phyloP scores from a whole-genome alignment of 2,113 vertebrate species.

The Stigmatopora nigra region DNA sequence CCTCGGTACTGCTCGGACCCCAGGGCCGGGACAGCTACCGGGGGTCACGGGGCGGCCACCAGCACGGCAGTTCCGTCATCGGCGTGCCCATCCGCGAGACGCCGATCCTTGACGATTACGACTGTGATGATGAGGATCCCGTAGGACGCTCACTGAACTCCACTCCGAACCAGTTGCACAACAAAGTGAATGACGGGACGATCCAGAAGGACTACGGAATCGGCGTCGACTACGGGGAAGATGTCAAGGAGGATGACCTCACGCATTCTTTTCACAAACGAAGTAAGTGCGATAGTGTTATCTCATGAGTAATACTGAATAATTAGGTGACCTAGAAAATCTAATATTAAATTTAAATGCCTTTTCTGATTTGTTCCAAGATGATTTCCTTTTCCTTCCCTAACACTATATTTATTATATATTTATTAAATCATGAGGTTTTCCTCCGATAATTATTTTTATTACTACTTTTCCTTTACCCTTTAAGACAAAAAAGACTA shows the following conservation, averaged over 20 bases:
- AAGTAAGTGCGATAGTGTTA: constrained; percentile 67
- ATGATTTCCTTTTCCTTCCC: too few relatives aligned
- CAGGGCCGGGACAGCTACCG: constrained; percentile 88
- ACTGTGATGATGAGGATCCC: constrained; percentile 85
- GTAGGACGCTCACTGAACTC: constrained; percentile 62
- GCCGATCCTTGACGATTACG: constrained; percentile 92
- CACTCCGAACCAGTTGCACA: constrained; percentile 64
- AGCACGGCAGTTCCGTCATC: constrained; percentile 85
- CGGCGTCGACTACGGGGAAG: constrained; percentile 48
- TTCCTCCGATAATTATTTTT: too few relatives aligned
- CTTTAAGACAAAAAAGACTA: too few relatives aligned
- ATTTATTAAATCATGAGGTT: too few relatives aligned
- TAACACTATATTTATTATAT: too few relatives aligned
- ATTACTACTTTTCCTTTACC: too few relatives aligned
- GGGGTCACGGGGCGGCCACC: constrained; percentile 73
- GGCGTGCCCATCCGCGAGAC: constrained; percentile 95
- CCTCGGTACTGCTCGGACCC: constrained; percentile 87
- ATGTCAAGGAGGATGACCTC: constrained; percentile 78
- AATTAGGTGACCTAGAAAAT: too few relatives aligned
- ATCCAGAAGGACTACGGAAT: constrained; percentile 78
- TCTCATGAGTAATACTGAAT: too few relatives aligned
- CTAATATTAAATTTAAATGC: too few relatives aligned
- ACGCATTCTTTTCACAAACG: constrained; percentile 80
- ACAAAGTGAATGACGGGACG: constrained; percentile 67
- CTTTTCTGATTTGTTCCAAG: too few relatives aligned